Conservation (phyloP, 1,140 invertebrate species). For the Sycobia sp. region DNA sequence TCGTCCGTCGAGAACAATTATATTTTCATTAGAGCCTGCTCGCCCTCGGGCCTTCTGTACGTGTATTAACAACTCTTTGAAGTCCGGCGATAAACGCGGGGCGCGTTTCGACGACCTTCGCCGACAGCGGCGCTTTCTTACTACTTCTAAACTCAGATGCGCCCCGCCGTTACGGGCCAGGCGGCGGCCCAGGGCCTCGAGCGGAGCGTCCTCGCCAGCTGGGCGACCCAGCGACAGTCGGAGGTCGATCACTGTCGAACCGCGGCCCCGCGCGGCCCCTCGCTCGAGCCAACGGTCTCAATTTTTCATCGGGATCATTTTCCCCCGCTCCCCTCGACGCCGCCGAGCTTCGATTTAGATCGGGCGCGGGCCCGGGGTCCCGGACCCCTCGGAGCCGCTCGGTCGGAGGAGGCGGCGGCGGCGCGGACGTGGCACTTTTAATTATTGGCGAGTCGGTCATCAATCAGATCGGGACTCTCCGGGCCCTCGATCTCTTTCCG, state of each 20-base stretch:
- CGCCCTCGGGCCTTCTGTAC: constrained; percentile 35
- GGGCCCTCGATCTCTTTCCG: not conserved
- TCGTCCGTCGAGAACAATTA: constrained; percentile 41
- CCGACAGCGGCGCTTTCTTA: not conserved
- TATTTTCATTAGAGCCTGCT: constrained; percentile 45
- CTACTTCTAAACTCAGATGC: too few species aligned
- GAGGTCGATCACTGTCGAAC: constrained; percentile 25
- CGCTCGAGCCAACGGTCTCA: constrained; percentile 7
- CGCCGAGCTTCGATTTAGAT: constrained; percentile 16
- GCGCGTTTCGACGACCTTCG: too few species aligned
- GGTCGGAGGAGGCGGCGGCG: not conserved
- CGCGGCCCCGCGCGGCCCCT: not conserved
- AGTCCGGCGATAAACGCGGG: constrained; percentile 45
- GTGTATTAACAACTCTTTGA: constrained; percentile 43
- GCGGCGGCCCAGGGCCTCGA: not conserved
- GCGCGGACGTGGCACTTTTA: constrained; percentile 36
- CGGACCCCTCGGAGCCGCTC: too few species aligned
- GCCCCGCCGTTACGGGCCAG: too few species aligned
- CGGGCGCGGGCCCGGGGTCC: too few species aligned
- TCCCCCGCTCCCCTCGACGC: not conserved
- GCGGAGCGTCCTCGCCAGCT: constrained; percentile 36
- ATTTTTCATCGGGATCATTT: constrained; percentile 32
- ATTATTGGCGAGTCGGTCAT: constrained; percentile 46
- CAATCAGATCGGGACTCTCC: constrained; percentile 43
- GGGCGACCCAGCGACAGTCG: not conserved